These are phyloP conservation scores for Limnephilus marmoratus DNA, from an alignment of 2,888 invertebrate species.

Conservation along the genomic window DNA sequence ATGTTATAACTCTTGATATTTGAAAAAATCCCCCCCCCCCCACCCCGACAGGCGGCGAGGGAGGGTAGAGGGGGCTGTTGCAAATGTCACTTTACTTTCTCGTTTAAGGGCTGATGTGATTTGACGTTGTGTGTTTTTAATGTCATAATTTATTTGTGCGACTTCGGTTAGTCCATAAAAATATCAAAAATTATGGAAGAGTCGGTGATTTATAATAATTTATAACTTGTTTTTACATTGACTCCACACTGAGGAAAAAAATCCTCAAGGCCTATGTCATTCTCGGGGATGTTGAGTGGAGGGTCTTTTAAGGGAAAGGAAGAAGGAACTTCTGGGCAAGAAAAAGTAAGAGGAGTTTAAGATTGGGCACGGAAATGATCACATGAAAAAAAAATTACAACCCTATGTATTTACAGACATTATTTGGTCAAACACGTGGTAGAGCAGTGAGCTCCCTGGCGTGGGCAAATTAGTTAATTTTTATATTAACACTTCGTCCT, in stretches of 20 bases:
- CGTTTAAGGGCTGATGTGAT: constrained; percentile 45
- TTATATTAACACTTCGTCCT: neutral
- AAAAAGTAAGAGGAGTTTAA: too few species aligned
- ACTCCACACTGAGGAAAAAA: too few species aligned
- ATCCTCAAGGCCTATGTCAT: too few species aligned
- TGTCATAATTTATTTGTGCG: neutral
- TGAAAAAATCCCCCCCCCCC: neutral
- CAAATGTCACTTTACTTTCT: constrained; percentile 36
- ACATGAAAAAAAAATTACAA: neutral
- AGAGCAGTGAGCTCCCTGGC: neutral
- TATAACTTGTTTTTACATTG: too few species aligned
- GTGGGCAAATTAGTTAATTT: neutral
- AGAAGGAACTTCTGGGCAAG: too few species aligned
- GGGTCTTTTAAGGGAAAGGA: too few species aligned
- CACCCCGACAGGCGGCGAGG: neutral
- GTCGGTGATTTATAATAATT: too few species aligned
- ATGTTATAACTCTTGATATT: constrained; percentile 9
- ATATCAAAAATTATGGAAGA: neutral
- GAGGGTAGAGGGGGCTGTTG: neutral
- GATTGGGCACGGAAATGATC: too few species aligned
- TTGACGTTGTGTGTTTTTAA: constrained; percentile 53
- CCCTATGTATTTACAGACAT: neutral
- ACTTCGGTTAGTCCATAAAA: neutral
- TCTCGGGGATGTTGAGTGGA: too few species aligned
- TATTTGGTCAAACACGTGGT: too few species aligned